These are phyloP conservation scores for Nipponia nippon DNA, from an alignment of 2,113 vertebrate species.

Conservation along the genomic window DNA sequence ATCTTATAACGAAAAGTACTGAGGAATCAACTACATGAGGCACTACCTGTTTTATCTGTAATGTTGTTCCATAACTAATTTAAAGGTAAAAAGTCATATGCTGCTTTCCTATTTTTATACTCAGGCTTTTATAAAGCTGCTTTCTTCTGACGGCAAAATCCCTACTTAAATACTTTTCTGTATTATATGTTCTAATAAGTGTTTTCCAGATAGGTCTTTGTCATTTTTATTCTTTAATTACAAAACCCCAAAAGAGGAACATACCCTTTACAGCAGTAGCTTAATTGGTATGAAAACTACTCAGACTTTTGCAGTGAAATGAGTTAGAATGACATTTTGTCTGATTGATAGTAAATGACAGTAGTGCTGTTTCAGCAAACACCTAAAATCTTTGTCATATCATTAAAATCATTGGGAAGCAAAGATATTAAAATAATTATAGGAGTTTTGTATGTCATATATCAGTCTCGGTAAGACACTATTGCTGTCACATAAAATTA, in stretches of 20 bases:
- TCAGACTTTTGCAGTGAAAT: conserved; percentile 14
- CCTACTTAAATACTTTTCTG: background rate
- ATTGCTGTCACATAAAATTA: conserved; percentile 73
- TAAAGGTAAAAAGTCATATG: background rate
- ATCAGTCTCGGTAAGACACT: conserved; percentile 68
- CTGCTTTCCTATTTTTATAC: background rate
- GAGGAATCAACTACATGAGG: background rate
- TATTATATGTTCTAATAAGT: background rate
- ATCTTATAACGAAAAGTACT: background rate
- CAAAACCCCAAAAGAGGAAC: background rate
- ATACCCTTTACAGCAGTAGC: background rate
- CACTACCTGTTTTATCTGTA: background rate
- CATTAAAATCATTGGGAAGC: conserved; percentile 63
- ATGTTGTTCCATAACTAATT: background rate
- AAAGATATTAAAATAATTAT: conserved; percentile 71
- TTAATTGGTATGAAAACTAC: conserved; percentile 35
- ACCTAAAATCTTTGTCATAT: conserved; percentile 61
- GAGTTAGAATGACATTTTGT: conserved; percentile 56
- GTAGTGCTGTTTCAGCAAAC: conserved; percentile 67
- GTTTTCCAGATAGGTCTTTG: background rate
- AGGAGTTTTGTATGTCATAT: conserved; percentile 58
- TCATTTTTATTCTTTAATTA: background rate
- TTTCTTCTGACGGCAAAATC: background rate
- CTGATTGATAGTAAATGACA: conserved; percentile 48
- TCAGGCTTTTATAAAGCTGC: background rate